Base-by-base conservation (phyloP, 1,140 invertebrate species). In the Coenobita brevimanus region DNA sequence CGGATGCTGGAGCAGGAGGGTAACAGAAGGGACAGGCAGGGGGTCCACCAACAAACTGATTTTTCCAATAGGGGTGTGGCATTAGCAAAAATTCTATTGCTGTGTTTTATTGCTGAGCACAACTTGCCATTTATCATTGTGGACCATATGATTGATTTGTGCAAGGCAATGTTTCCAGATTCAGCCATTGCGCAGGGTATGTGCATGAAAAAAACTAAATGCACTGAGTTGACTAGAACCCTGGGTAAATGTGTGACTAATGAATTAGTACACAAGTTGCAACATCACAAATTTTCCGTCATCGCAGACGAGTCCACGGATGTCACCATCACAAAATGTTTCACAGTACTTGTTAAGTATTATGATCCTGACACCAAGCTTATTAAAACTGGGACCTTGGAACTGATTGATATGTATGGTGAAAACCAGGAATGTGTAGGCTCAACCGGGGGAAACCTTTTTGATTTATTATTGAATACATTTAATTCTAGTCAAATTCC, bases 61-160 rank as follows among this genome's bases (percentile, higher is more conserved):
- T 2, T 0, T 76, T 15, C 21, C 15, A 33, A 46, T 38, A 15
- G 1, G 21, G 8, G 17, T 13, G 36, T 50, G 17, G 43, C 36
- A n/a, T 2, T 50, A 36, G 75, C 43, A 54, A 50, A 24, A 46
- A 78, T 78, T 50, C 24, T 78, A 13, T 8, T 78, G 41, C 27
- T 54, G 0, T 80, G 50, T 36, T 81, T 81, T 38, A 60, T 62
- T 62, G 78, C 78, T 17, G 78, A 60, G 2, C 78, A n/a, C n/a
- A n/a, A n/a, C n/a, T n/a, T n/a, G n/a, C n/a, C n/a, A n/a, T n/a
- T n/a, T n/a, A n/a, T n/a, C 4, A 60, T 4, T 2, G 78, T 33
- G 0, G 78, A 81, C 27, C 50, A 64, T 38, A 15, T 81, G 27
- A 62, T 33, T 27, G 54, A 60, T 0, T 10, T 81, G 2, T 62